These are phyloP conservation scores for Cataglyphis altisquamis DNA, from an alignment of 2,888 invertebrate genomes.

Conservation along the genomic window DNA sequence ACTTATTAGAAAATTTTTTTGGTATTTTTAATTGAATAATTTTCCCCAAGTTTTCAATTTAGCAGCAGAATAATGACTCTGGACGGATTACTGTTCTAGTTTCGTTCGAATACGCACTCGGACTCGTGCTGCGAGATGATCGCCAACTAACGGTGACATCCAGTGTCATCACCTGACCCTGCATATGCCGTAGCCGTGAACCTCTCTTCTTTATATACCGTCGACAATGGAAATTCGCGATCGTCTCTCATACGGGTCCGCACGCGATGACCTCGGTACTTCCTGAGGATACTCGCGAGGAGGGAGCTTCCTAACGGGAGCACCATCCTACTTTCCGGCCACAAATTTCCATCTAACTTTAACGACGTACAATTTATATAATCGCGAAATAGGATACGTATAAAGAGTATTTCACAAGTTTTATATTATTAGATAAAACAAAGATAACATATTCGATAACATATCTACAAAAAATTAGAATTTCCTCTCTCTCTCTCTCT, in stretches of 20 bases:
- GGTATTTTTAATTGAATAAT: background rate
- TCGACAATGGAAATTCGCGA: constrained; percentile 79
- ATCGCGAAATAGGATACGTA: constrained; percentile 7
- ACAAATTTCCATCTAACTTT: constrained; percentile 56
- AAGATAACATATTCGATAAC: background rate
- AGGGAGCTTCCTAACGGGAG: constrained; percentile 81
- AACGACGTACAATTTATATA: constrained; percentile 48
- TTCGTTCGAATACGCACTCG: constrained; percentile 45
- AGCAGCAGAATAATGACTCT: background rate
- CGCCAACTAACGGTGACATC: constrained; percentile 79
- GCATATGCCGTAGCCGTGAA: constrained; percentile 75
- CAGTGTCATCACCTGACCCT: constrained; percentile 73
- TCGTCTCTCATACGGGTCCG: constrained; percentile 77
- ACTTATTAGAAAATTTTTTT: background rate
- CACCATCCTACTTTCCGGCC: constrained; percentile 58
- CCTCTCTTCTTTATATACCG: constrained; percentile 71
- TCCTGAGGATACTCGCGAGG: constrained; percentile 79
- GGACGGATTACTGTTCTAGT: constrained; percentile 62
- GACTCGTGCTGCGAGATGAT: constrained; percentile 53
- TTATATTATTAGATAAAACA: background rate
- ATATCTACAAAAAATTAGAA: background rate
- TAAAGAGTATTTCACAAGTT: constrained; percentile 4
- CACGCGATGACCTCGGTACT: constrained; percentile 82
- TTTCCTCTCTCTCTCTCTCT: background rate
- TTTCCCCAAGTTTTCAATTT: background rate